Evolutionary conservation across 2,797 vertebrate species (phyloP), one percentile per base, ranked within the genome.

Genomic region (Varecia variegata): DNA sequence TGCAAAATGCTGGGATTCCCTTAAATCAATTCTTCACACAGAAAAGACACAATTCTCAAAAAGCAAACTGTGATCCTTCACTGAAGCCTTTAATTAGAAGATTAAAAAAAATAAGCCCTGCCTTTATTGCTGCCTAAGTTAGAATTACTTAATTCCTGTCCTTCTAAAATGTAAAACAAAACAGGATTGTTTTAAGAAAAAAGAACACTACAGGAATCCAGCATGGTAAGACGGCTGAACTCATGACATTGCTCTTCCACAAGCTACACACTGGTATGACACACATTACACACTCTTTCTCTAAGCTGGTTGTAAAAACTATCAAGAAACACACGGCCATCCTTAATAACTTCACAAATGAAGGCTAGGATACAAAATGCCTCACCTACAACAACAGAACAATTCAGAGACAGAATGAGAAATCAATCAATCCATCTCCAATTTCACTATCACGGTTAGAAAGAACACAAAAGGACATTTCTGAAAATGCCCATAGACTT

Each of bases 51-150:
- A 38, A 50, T n/a, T 92, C 91, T 68, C 56, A 92, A 83, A 90
- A 74, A 74, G 70, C 58, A 83, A 94, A 94, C 35, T 38, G 12
- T 47, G 56, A 82, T 68, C 35, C 58, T 86, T 71, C 30, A 60
- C 5, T 62, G 40, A 86, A 90, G 43, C 14, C 54, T 93, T 81
- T 81, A 74, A 82, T 13, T 94, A 76, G 17, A 77, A 90, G 18
- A 92, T 71, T 20, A 67, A 89, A 73, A 11, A 90, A 70, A 12
- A 50, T 27, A 81, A 73, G 18, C 38, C 77, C 11, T 70, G 30
- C 14, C 35, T 95, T 96, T 90, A 82, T n/a, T 65, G 70, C 2
- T 52, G 40, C 27, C 79, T 95, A 73, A 30, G n/a, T 54, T 86
- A 93, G 52, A 97, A 85, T 76, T 35, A 84, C 25, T 89, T 71